phyloP scores from a whole-genome alignment of 2,113 vertebrate species.

The Strigops habroptila region DNA sequence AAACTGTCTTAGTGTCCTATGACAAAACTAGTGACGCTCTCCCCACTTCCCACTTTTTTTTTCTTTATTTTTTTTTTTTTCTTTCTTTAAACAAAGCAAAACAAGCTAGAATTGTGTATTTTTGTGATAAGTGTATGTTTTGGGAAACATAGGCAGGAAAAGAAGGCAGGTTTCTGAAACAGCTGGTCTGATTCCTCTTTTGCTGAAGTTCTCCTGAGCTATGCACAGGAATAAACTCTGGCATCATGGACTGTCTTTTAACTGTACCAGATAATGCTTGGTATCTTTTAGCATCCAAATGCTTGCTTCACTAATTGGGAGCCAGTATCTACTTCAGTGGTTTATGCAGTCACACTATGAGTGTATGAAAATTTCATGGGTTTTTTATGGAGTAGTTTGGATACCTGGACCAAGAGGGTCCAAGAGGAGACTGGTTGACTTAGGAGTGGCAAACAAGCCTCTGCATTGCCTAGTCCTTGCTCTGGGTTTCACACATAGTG shows the following conservation, averaged over 20 bases:
- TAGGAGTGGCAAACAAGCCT: neutral
- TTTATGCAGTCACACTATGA: neutral
- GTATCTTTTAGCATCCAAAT: neutral
- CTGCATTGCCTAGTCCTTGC: neutral
- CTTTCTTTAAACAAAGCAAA: neutral
- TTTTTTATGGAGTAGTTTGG: neutral
- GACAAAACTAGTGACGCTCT: neutral
- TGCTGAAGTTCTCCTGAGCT: neutral
- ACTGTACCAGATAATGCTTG: neutral
- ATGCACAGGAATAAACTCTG: neutral
- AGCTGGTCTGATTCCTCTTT: neutral
- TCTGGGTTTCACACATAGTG: neutral
- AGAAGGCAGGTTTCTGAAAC: neutral
- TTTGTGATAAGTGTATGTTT: neutral
- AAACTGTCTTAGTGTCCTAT: neutral
- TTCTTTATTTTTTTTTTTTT: neutral
- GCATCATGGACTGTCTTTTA: neutral
- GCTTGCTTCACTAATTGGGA: neutral
- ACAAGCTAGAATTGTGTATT: neutral
- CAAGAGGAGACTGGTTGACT: neutral
- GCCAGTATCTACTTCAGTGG: neutral
- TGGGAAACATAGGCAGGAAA: neutral
- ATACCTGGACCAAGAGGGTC: neutral
- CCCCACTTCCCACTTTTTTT: neutral
- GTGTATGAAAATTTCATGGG: neutral